Evolutionary conservation across 1,140 invertebrate species (phyloP), one percentile per base, ranked within the genome.

Genomic region (Eurosta solidaginis): DNA sequence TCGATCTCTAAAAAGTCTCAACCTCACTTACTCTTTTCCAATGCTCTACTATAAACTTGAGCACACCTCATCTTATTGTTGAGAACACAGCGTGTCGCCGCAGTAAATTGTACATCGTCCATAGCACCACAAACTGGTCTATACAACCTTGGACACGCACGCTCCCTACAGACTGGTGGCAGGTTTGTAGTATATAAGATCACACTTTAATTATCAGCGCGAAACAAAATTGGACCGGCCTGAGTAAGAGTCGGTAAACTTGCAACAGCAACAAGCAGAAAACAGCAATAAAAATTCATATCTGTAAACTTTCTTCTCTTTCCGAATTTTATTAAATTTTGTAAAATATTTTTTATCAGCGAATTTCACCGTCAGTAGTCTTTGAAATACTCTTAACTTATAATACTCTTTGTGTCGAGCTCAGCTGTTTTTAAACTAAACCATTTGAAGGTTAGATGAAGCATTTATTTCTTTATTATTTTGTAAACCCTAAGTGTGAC

Each of bases 71-170:
- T 68, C 29, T 68, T 68, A 40, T 74, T 78, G 17, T 68, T 68
- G 25, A 78, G 50, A 50, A 52, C 33, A 20, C 77, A 78, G 6
- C 47, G 63, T 6, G 77, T 74, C 2, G 77, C 20, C 9, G 50
- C 17, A n/a, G 77, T 78, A 7, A 45, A 33, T 12, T 25, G 33
- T 44, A 20, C n/a, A 6, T 63, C 77, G 52, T 78, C 47, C 22
- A 78, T 33, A 5, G 45, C 6, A 1, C 29, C 29, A 54, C 77
- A 78, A 17, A 78, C 25, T 20, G 77, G 77, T n/a, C 27, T 20
- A 54, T 78, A 78, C 3, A 78, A 33, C 7, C 77, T 63, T 14
- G 77, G 50, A 29, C 77, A 78, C 9, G 27, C 1, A 2, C 45
- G 44, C 29, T 78, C 68, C 10, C 29, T 25, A 17, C 77, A 78